These are phyloP conservation scores for Procambarus virginalis DNA, from an alignment of 1,140 invertebrate genomes.

Conservation along the genomic window DNA sequence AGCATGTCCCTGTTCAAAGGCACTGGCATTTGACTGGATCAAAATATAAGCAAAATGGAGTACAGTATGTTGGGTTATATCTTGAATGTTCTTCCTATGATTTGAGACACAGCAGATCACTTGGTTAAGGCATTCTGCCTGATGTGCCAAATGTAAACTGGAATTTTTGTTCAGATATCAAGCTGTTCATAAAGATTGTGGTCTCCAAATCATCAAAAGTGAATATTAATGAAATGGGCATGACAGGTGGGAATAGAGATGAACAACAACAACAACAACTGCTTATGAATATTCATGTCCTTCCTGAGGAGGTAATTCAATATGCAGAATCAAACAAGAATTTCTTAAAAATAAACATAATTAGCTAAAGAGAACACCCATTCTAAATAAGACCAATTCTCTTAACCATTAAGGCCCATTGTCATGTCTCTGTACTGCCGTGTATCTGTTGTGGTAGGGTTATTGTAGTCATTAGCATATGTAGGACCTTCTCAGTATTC, in stretches of 20 bases:
- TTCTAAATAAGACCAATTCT: constrained; percentile 15
- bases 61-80: neutral
- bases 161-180: neutral
- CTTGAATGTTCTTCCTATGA: neutral
- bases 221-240: neutral
- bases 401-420: constrained; percentile 38
- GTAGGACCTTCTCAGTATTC: constrained; percentile 9
- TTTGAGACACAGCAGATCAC: neutral
- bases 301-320: constrained; percentile 10
- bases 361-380: neutral
- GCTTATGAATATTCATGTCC: constrained; percentile 2
- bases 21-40: constrained; percentile 22
- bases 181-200: neutral
- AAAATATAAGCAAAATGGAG: constrained; percentile 5
- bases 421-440: constrained; percentile 49
- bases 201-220: neutral
- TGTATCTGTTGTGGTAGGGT: constrained; percentile 60
- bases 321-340: constrained; percentile 43
- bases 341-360: neutral
- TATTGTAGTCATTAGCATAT: constrained; percentile 50
- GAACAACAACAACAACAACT: neutral
- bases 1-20: constrained; percentile 47
- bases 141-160: neutral
- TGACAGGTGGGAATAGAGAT: neutral
- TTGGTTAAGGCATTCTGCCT: neutral